A percentile compares a stretch with the other conserved stretches of the same genome.
Evolutionary conservation across 1,140 invertebrate species (phyloP).

Genomic region (Muscidifurax raptorellus): DNA sequence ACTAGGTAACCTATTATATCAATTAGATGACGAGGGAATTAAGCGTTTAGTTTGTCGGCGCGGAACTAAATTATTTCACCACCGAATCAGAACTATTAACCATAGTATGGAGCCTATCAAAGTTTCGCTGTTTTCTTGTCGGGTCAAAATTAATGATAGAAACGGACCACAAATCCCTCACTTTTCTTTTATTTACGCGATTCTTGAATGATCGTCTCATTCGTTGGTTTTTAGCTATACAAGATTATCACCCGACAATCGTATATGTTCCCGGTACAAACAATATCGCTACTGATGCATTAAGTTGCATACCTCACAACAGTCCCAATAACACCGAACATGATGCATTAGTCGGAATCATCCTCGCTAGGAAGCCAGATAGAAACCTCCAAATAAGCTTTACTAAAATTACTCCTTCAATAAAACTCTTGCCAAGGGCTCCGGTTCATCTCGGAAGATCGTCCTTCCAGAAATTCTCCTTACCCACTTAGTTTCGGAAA

Average conservation of each 20-base stretch:
- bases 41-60: neutral
- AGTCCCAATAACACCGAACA: too few relatives aligned
- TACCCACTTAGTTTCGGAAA: too few relatives aligned
- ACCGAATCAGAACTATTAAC: constrained; percentile 14
- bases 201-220: constrained; percentile 5
- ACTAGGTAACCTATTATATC: constrained; percentile 15
- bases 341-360: too few relatives aligned
- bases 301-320: neutral
- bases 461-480: too few relatives aligned
- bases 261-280: constrained; percentile 7
- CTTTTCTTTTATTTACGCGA: neutral
- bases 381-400: too few relatives aligned
- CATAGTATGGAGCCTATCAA: constrained; percentile 1
- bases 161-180: constrained; percentile 18
- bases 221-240: constrained; percentile 19
- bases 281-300: constrained; percentile 33
- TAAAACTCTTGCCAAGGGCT: too few relatives aligned
- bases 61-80: constrained; percentile 26
- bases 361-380: too few relatives aligned
- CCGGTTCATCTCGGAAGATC: too few relatives aligned
- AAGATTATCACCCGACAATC: constrained; percentile 29
- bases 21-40: neutral
- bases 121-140: constrained; percentile 10
- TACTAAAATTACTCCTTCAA: too few relatives aligned
- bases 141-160: neutral